Evolutionary conservation across 1,140 invertebrate genomes (phyloP).

Genomic region (Zaprionus ghesquierei): DNA sequence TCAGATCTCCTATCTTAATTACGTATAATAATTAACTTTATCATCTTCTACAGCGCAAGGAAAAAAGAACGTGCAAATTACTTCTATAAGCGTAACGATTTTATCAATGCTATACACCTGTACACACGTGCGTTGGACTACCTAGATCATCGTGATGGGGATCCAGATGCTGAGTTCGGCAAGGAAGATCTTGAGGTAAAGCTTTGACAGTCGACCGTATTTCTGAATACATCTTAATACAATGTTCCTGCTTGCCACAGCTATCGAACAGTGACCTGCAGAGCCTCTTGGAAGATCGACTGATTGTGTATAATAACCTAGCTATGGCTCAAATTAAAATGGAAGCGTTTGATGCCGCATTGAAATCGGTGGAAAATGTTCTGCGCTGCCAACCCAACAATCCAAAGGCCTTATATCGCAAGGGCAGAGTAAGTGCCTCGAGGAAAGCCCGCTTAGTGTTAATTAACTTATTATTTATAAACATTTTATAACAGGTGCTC

Average conservation of each 20-base stretch:
- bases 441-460: neutral
- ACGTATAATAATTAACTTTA: neutral
- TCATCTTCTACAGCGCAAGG: slow-evolving; percentile 84
- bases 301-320: slow-evolving; percentile 95
- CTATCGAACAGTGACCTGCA: slow-evolving; percentile 85
- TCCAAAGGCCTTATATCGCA: slow-evolving; percentile 94
- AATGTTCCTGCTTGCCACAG: slow-evolving; percentile 37
- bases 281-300: slow-evolving; percentile 88
- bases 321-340: slow-evolving; percentile 94
- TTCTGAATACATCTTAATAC: neutral
- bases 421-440: slow-evolving; percentile 86
- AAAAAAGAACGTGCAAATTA: slow-evolving; percentile 94
- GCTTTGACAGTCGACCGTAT: neutral
- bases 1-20: neutral
- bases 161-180: slow-evolving; percentile 76
- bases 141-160: slow-evolving; percentile 88
- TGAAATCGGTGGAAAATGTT: slow-evolving; percentile 91
- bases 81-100: slow-evolving; percentile 92
- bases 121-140: slow-evolving; percentile 93
- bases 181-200: slow-evolving; percentile 74
- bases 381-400: slow-evolving; percentile 92
- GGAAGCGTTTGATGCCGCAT: slow-evolving; percentile 90
- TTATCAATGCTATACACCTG: slow-evolving; percentile 90
- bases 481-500: slow-evolving; percentile 84
- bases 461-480: neutral